phyloP scores from a whole-genome alignment of 2,797 vertebrate species.

The Scyliorhinus canicula region DNA sequence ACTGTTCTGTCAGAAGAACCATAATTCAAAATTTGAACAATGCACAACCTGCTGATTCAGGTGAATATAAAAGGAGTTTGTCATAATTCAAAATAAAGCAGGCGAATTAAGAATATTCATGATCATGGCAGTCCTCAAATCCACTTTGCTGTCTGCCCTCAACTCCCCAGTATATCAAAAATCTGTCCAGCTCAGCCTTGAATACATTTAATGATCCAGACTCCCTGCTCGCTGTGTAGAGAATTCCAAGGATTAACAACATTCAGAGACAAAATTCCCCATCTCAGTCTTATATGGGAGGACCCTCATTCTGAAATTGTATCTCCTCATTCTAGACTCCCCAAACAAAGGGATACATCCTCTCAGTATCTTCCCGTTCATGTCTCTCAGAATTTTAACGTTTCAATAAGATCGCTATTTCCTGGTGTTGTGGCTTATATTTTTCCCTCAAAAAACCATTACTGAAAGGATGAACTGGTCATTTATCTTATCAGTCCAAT shows the following conservation, averaged over 20 bases:
- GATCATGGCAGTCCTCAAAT: not conserved
- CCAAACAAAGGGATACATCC: not conserved
- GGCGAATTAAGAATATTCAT: not conserved
- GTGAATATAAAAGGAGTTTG: not conserved
- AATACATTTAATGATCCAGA: too few relatives aligned
- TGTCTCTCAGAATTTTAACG: too few relatives aligned
- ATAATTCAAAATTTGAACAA: not conserved
- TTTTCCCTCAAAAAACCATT: not conserved
- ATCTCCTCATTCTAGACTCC: not conserved
- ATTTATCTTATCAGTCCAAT: not conserved
- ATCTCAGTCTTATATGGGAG: not conserved
- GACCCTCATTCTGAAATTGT: not conserved
- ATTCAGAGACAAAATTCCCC: not conserved
- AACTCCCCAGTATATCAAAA: too few relatives aligned
- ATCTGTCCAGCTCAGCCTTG: too few relatives aligned
- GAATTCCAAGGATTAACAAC: not conserved
- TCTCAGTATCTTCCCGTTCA: too few relatives aligned
- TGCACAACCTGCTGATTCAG: not conserved
- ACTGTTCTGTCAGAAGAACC: not conserved
- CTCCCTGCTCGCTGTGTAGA: not conserved
- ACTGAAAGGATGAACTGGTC: not conserved
- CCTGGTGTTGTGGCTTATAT: not conserved
- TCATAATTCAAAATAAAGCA: not conserved
- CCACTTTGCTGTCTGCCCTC: not conserved
- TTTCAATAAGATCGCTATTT: not conserved